Conservation (phyloP, 2,113 vertebrate genomes). For the Tachuris rubrigastra region DNA sequence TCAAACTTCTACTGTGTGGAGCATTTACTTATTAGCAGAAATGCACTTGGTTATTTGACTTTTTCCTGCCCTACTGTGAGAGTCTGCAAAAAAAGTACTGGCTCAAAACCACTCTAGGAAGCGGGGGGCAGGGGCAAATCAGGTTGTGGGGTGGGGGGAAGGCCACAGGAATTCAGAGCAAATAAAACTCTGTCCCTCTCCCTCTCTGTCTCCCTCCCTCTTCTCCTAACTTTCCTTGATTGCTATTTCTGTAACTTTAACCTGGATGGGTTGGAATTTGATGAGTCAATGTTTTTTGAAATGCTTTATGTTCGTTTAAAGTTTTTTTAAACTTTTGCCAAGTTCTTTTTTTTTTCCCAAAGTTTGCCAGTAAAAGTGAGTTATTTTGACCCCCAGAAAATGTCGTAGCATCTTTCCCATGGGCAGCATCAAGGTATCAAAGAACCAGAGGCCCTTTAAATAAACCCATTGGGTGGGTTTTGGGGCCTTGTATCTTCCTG, state of each 20-base stretch:
- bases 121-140: not conserved
- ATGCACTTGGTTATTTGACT: not conserved
- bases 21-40: not conserved
- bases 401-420: not conserved
- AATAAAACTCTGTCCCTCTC: not conserved
- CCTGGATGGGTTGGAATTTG: not conserved
- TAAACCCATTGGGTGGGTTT: not conserved
- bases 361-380: not conserved
- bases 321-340: not conserved
- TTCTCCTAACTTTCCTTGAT: not conserved
- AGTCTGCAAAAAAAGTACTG: not conserved
- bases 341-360: not conserved
- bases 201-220: not conserved
- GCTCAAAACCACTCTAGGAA: not conserved
- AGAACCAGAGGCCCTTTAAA: not conserved
- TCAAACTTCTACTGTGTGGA: not conserved
- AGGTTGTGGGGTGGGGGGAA: not conserved
- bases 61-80: not conserved
- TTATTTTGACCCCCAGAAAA: not conserved
- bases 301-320: not conserved
- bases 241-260: not conserved
- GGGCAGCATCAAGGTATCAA: not conserved
- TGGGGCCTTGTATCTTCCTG: not conserved
- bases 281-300: not conserved
- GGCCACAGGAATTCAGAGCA: not conserved